Base-by-base conservation (phyloP, 2,888 invertebrate genomes). In the Oscheius sp. region DNA sequence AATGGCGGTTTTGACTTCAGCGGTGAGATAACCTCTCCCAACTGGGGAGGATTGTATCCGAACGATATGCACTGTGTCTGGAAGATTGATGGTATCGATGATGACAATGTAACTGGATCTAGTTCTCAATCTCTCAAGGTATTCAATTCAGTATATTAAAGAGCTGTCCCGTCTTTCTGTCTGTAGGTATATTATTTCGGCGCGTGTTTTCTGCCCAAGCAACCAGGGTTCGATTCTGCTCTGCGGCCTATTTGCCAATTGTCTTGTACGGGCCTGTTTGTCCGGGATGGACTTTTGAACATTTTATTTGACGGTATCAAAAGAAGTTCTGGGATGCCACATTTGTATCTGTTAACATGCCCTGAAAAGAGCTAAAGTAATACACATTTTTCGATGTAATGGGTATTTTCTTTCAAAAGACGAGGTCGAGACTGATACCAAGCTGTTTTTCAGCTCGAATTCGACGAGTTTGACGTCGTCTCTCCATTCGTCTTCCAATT, bases 21-120 rank as follows among this genome's bases (percentile, higher is more conserved):
- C n/a, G 87, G 87, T 55, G 63, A 70, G 10, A 83, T 87, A 35
- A 74, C 83, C 59, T 81, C 86, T 9, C 87, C 88, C 0, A 86
- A 86, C 75, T 86, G 74, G 57, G 83, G 81, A 4, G 77, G 81
- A 37, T 59, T 81, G 55, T 90, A 91, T 81, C 90, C 89, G 2
- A 87, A 87, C 62, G 89, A 90, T 80, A 86, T 90, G 53, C 90
- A 90, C 79, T 91, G 91, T 78, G 79, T 86, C 0, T 91, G 91
- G 91, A 78, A 89, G 7, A 89, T 91, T 7, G 78, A 80, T 70
- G 82, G 76, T 42, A 21, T 55, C 33, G 50, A 42, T 7, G 47
- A 60, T 29, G 63, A 63, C 13, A 63, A 63, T 29, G 21, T 32
- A 21, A 21, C 55, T 2, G 21, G 4, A 5, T 7, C 42, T 42